A percentile compares a stretch with the other conserved stretches of the same genome.
Evolutionary conservation across 2,888 invertebrate species (phyloP).

Genomic region (Anaspis maculata): DNA sequence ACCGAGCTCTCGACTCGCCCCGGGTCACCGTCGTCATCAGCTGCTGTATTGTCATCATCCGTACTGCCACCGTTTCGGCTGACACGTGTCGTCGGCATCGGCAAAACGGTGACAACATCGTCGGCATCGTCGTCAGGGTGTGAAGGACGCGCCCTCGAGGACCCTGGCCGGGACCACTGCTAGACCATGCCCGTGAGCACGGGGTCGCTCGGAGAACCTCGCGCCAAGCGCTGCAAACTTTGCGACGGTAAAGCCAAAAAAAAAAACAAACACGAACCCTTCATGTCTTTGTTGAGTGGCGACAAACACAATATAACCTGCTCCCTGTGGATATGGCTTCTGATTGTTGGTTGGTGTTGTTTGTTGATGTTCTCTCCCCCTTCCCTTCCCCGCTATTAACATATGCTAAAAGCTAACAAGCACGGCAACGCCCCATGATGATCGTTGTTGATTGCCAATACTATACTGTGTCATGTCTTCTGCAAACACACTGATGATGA

Average conservation of each 20-base stretch:
- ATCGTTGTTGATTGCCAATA: constrained; percentile 6
- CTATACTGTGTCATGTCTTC: no score
- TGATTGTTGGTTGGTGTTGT: no score
- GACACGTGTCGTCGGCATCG: constrained; percentile 7
- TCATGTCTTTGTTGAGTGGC: no score
- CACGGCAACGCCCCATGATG: constrained; percentile 11
- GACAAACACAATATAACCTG: no score
- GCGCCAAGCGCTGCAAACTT: constrained; percentile 87
- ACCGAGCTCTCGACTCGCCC: background rate
- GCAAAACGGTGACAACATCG: constrained; percentile 15
- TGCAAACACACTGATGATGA: no score
- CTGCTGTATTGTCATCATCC: background rate
- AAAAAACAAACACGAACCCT: no score
- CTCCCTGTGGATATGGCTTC: no score
- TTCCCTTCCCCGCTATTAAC: constrained; percentile 12
- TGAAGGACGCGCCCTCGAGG: constrained; percentile 6
- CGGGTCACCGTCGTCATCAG: background rate
- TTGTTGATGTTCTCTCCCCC: no score
- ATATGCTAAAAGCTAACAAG: constrained; percentile 14
- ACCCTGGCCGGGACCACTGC: constrained; percentile 25
- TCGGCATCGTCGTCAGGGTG: no score
- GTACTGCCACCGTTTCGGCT: background rate
- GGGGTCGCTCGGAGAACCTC: constrained; percentile 62
- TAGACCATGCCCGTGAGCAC: constrained; percentile 56
- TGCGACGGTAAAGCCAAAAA: constrained; percentile 62